A percentile compares a stretch with the other conserved stretches of the same genome.
These are phyloP conservation scores for Osmerus eperlanus DNA, from an alignment of 2,113 vertebrate species.

Conservation along the genomic window DNA sequence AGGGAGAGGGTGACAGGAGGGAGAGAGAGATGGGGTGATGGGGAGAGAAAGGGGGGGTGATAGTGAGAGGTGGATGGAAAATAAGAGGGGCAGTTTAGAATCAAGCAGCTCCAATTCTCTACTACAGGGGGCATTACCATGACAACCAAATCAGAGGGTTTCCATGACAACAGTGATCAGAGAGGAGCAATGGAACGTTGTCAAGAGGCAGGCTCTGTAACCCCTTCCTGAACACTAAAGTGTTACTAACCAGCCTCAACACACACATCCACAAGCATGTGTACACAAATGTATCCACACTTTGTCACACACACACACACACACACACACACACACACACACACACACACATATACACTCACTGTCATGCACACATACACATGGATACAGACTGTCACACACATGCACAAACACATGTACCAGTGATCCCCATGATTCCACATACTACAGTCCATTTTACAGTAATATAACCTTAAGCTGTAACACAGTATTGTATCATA, in stretches of 20 bases:
- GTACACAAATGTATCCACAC: no score
- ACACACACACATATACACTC: neutral
- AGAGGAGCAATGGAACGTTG: slow-evolving; percentile 24
- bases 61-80: slow-evolving; percentile 36
- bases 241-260: no score
- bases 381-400: neutral
- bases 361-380: neutral
- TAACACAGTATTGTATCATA: neutral
- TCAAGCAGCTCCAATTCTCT: slow-evolving; percentile 22
- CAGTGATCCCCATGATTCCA: no score
- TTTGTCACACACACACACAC: neutral
- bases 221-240: no score
- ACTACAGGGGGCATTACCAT: slow-evolving; percentile 48
- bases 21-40: slow-evolving; percentile 1
- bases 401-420: neutral
- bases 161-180: slow-evolving; percentile 56
- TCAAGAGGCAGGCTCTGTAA: neutral
- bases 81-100: slow-evolving; percentile 14
- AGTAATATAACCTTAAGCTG: no score
- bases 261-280: no score
- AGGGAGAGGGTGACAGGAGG: slow-evolving; percentile 1
- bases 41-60: neutral
- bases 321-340: slow-evolving; percentile 8
- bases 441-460: no score
- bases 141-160: slow-evolving; percentile 52